These are phyloP conservation scores for Taenioides sp. DNA, from an alignment of 2,797 vertebrate genomes.

Conservation along the genomic window DNA sequence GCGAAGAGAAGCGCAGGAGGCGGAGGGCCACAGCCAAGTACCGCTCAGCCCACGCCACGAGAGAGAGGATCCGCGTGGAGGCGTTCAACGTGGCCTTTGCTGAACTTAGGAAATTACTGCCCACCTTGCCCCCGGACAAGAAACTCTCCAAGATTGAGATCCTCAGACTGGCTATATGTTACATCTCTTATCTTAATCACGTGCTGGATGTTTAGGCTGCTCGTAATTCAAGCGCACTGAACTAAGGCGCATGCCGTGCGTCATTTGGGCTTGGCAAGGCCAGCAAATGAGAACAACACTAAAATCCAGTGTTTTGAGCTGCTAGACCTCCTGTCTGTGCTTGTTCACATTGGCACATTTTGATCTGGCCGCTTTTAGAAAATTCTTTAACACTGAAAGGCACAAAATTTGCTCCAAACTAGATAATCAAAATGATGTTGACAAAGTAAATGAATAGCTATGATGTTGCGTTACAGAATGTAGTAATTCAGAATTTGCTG, in stretches of 20 bases:
- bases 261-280: slow-evolving; percentile 40
- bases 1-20: slow-evolving; percentile 87
- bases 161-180: slow-evolving; percentile 89
- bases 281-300: slow-evolving; percentile 9
- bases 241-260: slow-evolving; percentile 29
- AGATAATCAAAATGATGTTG: neutral
- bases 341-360: neutral
- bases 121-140: slow-evolving; percentile 88
- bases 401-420: neutral
- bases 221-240: slow-evolving; percentile 4
- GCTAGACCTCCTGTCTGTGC: neutral
- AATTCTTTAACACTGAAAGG: neutral
- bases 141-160: slow-evolving; percentile 93
- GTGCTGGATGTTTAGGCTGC: slow-evolving; percentile 83
- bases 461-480: slow-evolving; percentile 3
- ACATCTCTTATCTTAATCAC: slow-evolving; percentile 91
- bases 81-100: slow-evolving; percentile 90
- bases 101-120: slow-evolving; percentile 86
- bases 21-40: slow-evolving; percentile 87
- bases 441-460: no score
- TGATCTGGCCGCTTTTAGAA: neutral
- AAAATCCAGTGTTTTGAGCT: slow-evolving; percentile 15
- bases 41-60: slow-evolving; percentile 87
- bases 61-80: slow-evolving; percentile 89
- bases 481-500: neutral